Base-by-base conservation (phyloP, 2,113 vertebrate genomes). In the Eonycteris spelaea region DNA sequence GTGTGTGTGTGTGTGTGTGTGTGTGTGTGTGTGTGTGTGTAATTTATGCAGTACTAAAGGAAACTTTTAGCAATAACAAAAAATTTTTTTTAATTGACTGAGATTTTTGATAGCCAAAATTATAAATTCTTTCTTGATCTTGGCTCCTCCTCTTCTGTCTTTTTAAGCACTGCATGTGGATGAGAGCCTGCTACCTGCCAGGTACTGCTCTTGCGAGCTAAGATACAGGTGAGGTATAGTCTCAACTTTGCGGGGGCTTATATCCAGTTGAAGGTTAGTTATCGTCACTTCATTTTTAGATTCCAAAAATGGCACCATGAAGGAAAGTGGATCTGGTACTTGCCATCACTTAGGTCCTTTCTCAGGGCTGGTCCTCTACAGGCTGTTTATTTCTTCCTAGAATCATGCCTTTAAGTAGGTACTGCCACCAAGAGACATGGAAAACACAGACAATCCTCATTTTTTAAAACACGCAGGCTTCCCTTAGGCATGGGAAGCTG, bases 161-260 rank as follows among this genome's bases (percentile, higher is more conserved):
- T 51, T 55, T 80, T 85, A 48, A 40, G 40, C 1, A 18, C 18
- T 12, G 7, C 4, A 4, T 0, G 3, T 33, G n/a, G 68, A 0
- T 11, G 38, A 40, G 13, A 24, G 2, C 9, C 28, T 48, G 12
- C n/a, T 79, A 0, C 10, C 0, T 55, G 38, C 45, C 28, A 28
- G 7, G 35, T 6, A 13, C 33, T n/a, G 21, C 11, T 40, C 71
- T 7, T 13, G 51, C 35, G 35, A 26, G 10, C 65, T 70, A 75
- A 48, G 63, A 10, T 3, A 48, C 4, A 71, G 45, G 40, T 48
- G 6, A 85, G 35, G 8, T 53, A 9, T 15, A 28, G 9, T 21
- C 82, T 30, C n/a, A 19, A 35, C 55, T 61, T 89, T 19, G 10
- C 2, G 15, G 24, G 24, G 74, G 3, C 14, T 80, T 24, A 14